A percentile compares a stretch with the other conserved stretches of the same genome.
phyloP scores from a whole-genome alignment of 1,140 invertebrate species.

The Chymomyza costata region DNA sequence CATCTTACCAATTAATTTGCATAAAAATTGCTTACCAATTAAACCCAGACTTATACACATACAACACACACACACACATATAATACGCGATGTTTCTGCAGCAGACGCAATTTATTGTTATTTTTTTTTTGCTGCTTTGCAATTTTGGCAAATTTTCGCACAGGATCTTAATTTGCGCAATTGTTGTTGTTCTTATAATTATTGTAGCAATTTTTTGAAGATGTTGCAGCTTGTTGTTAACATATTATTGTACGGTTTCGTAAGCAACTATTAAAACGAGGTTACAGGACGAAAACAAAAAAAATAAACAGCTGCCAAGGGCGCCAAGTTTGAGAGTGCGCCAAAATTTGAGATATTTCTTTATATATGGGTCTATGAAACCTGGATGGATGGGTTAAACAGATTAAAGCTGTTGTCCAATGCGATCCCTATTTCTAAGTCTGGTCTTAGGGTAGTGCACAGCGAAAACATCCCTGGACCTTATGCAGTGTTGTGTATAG shows the following conservation, averaged over 20 bases:
- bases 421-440: no score
- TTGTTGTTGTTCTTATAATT: slow-evolving; percentile 43
- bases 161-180: slow-evolving; percentile 21
- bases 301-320: background rate
- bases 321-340: no score
- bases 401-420: no score
- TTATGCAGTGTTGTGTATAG: no score
- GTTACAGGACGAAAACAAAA: background rate
- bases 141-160: slow-evolving; percentile 31
- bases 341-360: no score
- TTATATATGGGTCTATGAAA: no score
- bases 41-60: no score
- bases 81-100: slow-evolving; percentile 5
- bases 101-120: slow-evolving; percentile 1
- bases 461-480: no score
- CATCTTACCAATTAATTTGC: slow-evolving; percentile 22
- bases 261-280: slow-evolving; percentile 37
- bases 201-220: no score
- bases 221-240: slow-evolving; percentile 50
- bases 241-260: slow-evolving; percentile 46
- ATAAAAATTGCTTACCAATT: slow-evolving; percentile 33
- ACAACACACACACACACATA: no score
- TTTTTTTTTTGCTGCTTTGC: background rate
- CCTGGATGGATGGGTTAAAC: no score
- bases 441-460: no score